Evolutionary conservation across 1,140 invertebrate genomes (phyloP).

Genomic region (Orius laevigatus): DNA sequence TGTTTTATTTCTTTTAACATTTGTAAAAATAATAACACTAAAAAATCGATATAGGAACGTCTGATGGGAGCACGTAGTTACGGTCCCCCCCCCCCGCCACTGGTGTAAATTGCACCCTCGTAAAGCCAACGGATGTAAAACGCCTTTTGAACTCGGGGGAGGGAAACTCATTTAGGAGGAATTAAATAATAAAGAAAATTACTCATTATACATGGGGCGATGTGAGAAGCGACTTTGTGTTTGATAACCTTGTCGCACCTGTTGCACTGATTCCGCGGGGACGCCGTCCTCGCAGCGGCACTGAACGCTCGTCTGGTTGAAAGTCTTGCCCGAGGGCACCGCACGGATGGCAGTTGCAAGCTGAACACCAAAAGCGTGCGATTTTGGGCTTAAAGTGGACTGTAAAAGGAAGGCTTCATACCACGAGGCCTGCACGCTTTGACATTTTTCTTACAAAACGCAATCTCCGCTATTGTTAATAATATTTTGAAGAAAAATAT

Average conservation of each 20-base stretch:
- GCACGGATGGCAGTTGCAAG: constrained; percentile 95
- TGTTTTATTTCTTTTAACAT: too few relatives aligned
- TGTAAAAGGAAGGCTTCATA: too few relatives aligned
- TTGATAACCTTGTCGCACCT: constrained; percentile 93
- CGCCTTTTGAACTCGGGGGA: not conserved
- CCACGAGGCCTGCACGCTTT: too few relatives aligned
- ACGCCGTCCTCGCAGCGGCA: constrained; percentile 99
- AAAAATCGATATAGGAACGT: too few relatives aligned
- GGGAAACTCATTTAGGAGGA: not conserved
- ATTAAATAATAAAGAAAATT: constrained; percentile 32
- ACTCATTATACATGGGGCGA: constrained; percentile 96
- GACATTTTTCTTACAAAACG: too few relatives aligned
- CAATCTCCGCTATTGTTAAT: too few relatives aligned
- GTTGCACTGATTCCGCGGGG: constrained; percentile 93
- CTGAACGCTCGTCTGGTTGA: constrained; percentile 96
- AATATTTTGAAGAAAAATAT: not conserved
- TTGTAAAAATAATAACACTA: too few relatives aligned
- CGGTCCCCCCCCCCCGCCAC: too few relatives aligned
- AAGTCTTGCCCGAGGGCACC: constrained; percentile 91
- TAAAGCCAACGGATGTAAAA: too few relatives aligned
- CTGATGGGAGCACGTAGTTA: too few relatives aligned
- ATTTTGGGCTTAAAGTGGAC: too few relatives aligned
- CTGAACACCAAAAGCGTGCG: constrained; percentile 41
- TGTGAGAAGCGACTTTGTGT: constrained; percentile 90
- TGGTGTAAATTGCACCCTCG: too few relatives aligned